Percentiles rank a stretch among this genome's conserved stretches.
Conservation (phyloP, 2,888 invertebrate genomes). For the Nephrotoma flavescens region DNA sequence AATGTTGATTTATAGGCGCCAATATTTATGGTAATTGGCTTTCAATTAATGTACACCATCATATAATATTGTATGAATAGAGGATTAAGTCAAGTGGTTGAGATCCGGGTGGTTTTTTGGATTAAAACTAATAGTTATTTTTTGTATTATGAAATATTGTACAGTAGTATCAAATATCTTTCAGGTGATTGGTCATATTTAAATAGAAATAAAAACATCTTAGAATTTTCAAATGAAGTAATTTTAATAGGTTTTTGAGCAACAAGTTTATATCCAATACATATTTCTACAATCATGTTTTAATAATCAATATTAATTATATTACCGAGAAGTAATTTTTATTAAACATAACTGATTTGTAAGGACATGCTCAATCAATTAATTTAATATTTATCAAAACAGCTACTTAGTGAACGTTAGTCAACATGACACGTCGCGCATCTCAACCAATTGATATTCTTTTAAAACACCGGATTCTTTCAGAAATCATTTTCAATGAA, state of each 20-base stretch:
- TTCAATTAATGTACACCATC: neutral
- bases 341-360: neutral
- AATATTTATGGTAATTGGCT: neutral
- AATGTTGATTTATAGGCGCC: neutral
- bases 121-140: neutral
- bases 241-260: neutral
- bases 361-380: neutral
- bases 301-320: neutral
- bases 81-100: neutral
- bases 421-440: no score
- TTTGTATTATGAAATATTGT: neutral
- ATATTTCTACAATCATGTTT: neutral
- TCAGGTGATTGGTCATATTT: neutral
- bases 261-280: neutral
- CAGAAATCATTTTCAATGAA: no score
- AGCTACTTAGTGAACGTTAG: no score
- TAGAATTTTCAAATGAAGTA: neutral
- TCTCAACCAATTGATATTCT: no score
- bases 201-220: neutral
- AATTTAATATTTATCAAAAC: no score
- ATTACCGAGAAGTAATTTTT: neutral
- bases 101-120: neutral
- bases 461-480: no score
- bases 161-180: neutral
- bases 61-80: neutral